phyloP scores from a whole-genome alignment of 2,113 vertebrate genomes.

The Daubentonia madagascariensis region DNA sequence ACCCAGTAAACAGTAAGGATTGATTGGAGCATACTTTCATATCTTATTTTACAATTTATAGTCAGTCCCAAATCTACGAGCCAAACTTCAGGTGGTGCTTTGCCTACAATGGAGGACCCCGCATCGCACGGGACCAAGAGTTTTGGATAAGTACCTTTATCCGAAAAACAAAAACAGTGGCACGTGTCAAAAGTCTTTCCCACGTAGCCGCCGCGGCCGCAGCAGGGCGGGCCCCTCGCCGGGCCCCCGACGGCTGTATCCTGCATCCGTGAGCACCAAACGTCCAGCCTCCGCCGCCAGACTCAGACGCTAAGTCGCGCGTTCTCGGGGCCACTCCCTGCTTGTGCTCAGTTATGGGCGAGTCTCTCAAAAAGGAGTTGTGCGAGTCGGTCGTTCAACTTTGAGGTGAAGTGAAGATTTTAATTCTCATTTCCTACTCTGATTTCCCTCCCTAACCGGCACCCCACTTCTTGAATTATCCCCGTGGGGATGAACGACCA shows the following conservation, averaged over 20 bases:
- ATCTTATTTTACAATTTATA: background rate
- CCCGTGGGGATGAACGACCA: background rate
- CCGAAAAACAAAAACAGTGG: background rate
- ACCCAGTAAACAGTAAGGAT: background rate
- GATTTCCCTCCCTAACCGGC: background rate
- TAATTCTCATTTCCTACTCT: background rate
- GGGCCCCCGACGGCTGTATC: background rate
- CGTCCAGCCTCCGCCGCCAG: background rate
- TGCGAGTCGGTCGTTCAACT: background rate
- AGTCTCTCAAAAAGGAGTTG: background rate
- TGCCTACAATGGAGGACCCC: background rate
- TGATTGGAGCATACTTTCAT: background rate
- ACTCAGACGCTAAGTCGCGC: background rate
- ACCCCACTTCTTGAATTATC: background rate
- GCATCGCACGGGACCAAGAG: background rate
- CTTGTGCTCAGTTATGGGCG: rapidly evolving
- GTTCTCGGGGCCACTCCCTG: background rate
- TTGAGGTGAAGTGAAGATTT: background rate
- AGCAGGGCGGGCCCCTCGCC: background rate
- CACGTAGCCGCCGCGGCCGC: background rate
- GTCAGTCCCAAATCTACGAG: background rate
- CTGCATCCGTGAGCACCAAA: background rate
- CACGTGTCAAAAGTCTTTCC: background rate
- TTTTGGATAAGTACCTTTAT: background rate
- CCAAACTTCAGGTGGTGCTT: background rate